Evolutionary conservation across 2,888 invertebrate genomes (phyloP), one percentile per base, ranked within the genome.

Genomic region (Phania funesta): DNA sequence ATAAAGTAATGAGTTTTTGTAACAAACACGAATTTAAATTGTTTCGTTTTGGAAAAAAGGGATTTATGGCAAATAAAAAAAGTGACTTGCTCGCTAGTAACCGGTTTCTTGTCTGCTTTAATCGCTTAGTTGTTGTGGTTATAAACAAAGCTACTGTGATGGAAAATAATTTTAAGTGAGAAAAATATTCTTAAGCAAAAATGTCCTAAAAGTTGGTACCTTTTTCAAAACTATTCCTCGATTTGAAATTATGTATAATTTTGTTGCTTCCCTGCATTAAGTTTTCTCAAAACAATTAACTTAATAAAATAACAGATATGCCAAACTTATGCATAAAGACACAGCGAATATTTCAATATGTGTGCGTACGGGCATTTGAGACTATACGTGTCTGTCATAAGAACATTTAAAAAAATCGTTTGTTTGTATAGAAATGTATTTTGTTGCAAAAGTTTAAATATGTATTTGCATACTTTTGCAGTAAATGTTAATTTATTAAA

Each of bases 401-500:
- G 22, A 4, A 64, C 18, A 38, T n/a, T 38, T 38, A 13, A 8
- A 4, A 32, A 32, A 32, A 32, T 9, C n/a, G n/a, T 32, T 18
- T 38, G 50, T 24, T 16, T 38, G 0, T n/a, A 2, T 20, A 20
- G 7, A 18, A 26, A 32, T 16, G 22, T 18, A 13, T 26, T 60
- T 48, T 29, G 46, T 9, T 24, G n/a, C 29, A 41, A 74, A 62
- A 52, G 38, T 24, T 46, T 56, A 46, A 48, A 64, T 38, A 22
- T 26, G 13, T n/a, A n/a, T n/a, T n/a, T 58, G 32, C 29, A 24
- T 26, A 73, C n/a, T 73, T 79, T 73, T 52, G 24, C 9, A 60
- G 41, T 38, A 79, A 73, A 65, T 73, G 50, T 67, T 80, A 80
- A 80, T 80, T 80, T 75, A 60, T 70, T 82, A 70, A 58, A 78